These are phyloP conservation scores for Caretta caretta DNA, from an alignment of 2,113 vertebrate species.

Conservation along the genomic window DNA sequence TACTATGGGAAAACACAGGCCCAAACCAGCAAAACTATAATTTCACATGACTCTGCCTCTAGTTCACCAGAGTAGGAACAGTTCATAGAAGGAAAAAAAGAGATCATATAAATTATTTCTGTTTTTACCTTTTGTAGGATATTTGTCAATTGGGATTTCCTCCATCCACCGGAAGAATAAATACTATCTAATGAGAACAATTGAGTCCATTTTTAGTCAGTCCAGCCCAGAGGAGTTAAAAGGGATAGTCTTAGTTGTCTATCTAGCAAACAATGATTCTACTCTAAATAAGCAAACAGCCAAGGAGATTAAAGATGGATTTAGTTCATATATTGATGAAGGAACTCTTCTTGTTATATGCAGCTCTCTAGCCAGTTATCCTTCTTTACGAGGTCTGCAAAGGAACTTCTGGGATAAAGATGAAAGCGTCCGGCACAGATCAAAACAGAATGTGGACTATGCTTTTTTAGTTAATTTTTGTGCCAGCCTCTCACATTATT, in stretches of 20 bases:
- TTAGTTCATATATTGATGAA: not conserved
- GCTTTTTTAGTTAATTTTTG: slow-evolving; percentile 18
- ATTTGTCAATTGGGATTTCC: slow-evolving; percentile 48
- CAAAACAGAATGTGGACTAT: slow-evolving; percentile 15
- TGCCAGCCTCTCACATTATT: not conserved
- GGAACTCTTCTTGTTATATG: not conserved
- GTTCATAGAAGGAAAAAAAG: not conserved
- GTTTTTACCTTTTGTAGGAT: not conserved
- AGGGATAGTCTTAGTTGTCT: slow-evolving; percentile 27
- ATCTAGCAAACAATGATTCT: slow-evolving; percentile 14
- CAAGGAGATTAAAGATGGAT: not conserved
- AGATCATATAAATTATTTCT: not conserved
- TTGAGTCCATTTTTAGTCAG: slow-evolving; percentile 40
- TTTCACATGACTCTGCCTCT: not conserved
- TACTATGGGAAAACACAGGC: not conserved
- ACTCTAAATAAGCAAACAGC: slow-evolving; percentile 1
- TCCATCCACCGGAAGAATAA: slow-evolving; percentile 15
- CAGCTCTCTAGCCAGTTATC: not conserved
- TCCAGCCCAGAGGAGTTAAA: slow-evolving; percentile 1
- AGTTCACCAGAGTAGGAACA: too few species aligned
- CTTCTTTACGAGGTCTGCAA: not conserved
- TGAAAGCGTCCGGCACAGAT: not conserved
- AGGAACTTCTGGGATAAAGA: not conserved
- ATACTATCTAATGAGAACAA: slow-evolving; percentile 26
- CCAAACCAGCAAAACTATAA: not conserved